phyloP scores from a whole-genome alignment of 2,113 vertebrate genomes.

The Chauna torquata region DNA sequence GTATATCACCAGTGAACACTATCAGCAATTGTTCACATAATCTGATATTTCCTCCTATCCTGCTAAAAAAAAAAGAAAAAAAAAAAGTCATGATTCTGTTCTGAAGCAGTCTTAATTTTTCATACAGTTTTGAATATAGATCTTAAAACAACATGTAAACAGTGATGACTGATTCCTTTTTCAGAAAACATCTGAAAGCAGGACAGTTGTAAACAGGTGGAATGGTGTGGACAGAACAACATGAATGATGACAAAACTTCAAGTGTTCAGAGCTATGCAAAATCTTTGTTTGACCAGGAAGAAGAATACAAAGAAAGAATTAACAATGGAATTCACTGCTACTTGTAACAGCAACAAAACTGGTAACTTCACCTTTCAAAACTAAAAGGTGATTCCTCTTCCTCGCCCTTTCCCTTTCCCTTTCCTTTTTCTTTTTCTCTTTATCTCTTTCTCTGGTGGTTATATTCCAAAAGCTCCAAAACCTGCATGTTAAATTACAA shows the following conservation, averaged over 20 bases:
- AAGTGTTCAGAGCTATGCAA: neutral
- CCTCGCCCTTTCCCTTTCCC: neutral
- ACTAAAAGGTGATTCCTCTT: neutral
- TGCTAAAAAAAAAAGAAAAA: neutral
- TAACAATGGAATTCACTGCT: neutral
- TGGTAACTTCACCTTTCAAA: neutral
- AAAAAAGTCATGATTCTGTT: neutral
- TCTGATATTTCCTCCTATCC: neutral
- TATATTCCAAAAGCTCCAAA: neutral
- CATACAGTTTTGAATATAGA: neutral
- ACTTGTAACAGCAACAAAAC: neutral
- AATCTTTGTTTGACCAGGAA: neutral
- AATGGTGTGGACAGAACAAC: neutral
- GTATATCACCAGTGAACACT: neutral
- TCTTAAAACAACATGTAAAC: neutral
- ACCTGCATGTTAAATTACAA: neutral
- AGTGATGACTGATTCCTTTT: neutral
- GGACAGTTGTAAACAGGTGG: neutral
- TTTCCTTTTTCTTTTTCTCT: neutral
- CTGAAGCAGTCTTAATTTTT: neutral
- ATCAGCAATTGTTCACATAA: neutral
- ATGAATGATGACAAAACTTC: neutral
- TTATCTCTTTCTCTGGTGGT: neutral
- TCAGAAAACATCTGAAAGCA: neutral
- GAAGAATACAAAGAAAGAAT: neutral